Conservation (phyloP, 2,113 vertebrate genomes). For the Protomyctophum bolini region DNA sequence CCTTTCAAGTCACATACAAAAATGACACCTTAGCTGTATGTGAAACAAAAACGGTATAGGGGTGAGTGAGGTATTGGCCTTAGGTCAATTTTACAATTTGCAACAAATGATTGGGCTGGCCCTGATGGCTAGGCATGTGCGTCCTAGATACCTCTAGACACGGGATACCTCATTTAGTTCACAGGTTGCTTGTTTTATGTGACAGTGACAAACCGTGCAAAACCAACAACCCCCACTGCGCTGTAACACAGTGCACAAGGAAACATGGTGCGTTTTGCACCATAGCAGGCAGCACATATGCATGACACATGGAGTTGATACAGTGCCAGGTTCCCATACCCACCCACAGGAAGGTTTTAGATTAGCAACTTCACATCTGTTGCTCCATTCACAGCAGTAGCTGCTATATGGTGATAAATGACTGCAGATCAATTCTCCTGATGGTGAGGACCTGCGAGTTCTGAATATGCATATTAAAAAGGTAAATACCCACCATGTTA, state of each 20-base stretch:
- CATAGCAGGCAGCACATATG: slow-evolving; percentile 43
- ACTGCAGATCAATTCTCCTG: slow-evolving; percentile 72
- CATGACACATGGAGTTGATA: slow-evolving; percentile 55
- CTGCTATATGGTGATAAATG: slow-evolving; percentile 70
- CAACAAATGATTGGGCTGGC: slow-evolving; percentile 18
- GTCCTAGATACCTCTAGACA: not conserved
- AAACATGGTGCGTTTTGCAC: slow-evolving; percentile 28
- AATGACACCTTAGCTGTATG: slow-evolving; percentile 12
- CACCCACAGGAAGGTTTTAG: slow-evolving; percentile 65
- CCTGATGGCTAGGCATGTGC: not conserved
- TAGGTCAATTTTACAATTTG: slow-evolving; percentile 30
- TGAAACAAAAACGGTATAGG: slow-evolving; percentile 29
- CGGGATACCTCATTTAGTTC: slow-evolving; percentile 27
- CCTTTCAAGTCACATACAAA: slow-evolving; percentile 38
- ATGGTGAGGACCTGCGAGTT: slow-evolving; percentile 58
- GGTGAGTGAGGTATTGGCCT: slow-evolving; percentile 19
- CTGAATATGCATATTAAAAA: slow-evolving; percentile 34
- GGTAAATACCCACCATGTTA: not conserved
- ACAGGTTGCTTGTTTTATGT: slow-evolving; percentile 27
- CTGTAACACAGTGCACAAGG: slow-evolving; percentile 13
- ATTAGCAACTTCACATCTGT: slow-evolving; percentile 72
- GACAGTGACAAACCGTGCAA: slow-evolving; percentile 33
- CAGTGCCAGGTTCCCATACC: slow-evolving; percentile 72
- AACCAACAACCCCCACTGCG: slow-evolving; percentile 37
- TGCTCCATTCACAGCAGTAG: slow-evolving; percentile 63